Evolutionary conservation across 2,888 invertebrate genomes (phyloP).

Genomic region (Archips crataeganus): DNA sequence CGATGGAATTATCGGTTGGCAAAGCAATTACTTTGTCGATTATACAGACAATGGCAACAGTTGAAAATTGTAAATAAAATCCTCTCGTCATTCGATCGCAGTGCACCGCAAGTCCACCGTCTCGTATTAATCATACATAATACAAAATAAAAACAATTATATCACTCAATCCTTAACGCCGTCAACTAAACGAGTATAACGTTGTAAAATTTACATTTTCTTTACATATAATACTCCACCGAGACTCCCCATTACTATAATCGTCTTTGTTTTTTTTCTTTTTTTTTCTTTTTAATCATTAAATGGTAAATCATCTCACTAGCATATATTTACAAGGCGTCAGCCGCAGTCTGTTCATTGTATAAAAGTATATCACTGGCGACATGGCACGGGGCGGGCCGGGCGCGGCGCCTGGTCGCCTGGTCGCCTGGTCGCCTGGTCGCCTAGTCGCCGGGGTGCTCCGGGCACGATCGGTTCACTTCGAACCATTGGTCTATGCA

Average conservation of each 20-base stretch:
- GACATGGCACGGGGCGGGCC: conserved; percentile 62
- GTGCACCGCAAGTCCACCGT: conserved; percentile 22
- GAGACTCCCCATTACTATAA: conserved; percentile 69
- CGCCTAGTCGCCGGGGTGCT: conserved; percentile 97
- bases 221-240: conserved; percentile 70
- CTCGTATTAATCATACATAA: conserved; percentile 54
- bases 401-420: conserved; percentile 56
- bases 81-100: not conserved
- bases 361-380: conserved; percentile 82
- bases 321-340: conserved; percentile 80
- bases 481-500: conserved; percentile 99
- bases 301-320: conserved; percentile 83
- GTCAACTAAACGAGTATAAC: conserved; percentile 68
- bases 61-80: too few relatives aligned
- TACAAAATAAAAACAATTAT: conserved; percentile 66
- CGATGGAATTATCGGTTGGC: too few relatives aligned
- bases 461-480: conserved; percentile 99
- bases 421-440: conserved; percentile 92
- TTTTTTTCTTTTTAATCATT: conserved; percentile 63
- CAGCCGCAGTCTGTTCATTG: conserved; percentile 77
- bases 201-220: conserved; percentile 74
- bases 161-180: conserved; percentile 53
- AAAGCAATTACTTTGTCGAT: too few relatives aligned
- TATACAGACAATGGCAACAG: too few relatives aligned
- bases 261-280: conserved; percentile 73